These are phyloP conservation scores for Mongoloraphidia duomilia DNA, from an alignment of 2,888 invertebrate genomes.

Conservation along the genomic window DNA sequence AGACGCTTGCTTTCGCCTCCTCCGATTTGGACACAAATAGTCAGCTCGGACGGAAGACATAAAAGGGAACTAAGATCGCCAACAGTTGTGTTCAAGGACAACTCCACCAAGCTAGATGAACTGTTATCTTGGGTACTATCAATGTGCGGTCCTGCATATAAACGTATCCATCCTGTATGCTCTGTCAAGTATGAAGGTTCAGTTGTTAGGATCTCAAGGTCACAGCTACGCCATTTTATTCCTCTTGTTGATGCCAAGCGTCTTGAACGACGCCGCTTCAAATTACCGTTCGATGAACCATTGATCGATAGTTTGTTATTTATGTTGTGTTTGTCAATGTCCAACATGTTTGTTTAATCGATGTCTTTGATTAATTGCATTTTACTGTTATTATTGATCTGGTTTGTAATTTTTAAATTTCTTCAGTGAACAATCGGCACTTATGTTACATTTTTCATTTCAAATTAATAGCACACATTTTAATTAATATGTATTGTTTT, in stretches of 20 bases:
- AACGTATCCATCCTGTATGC: constrained; percentile 44
- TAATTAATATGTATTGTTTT: too few relatives aligned
- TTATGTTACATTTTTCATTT: too few relatives aligned
- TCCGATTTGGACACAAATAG: constrained; percentile 41
- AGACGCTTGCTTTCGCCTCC: constrained; percentile 40
- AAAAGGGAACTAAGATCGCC: constrained; percentile 33
- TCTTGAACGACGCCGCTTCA: constrained; percentile 21
- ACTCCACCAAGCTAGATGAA: constrained; percentile 39
- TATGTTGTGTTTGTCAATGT: too few relatives aligned
- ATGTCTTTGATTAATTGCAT: too few relatives aligned
- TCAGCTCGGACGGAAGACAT: constrained; percentile 34
- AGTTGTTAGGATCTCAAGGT: constrained; percentile 12
- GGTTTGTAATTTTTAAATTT: too few relatives aligned
- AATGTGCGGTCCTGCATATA: constrained; percentile 41
- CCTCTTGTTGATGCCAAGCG: constrained; percentile 38
- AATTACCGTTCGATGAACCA: too few relatives aligned
- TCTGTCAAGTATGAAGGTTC: constrained; percentile 6
- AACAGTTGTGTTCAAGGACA: constrained; percentile 41
- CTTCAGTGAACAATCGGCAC: too few relatives aligned
- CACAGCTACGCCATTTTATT: constrained; percentile 26
- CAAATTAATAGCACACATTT: too few relatives aligned
- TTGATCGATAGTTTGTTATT: too few relatives aligned
- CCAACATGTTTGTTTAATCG: too few relatives aligned
- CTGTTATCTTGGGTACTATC: constrained; percentile 36
- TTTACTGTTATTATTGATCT: too few relatives aligned